phyloP scores from a whole-genome alignment of 2,888 invertebrate genomes.

The Hartigia nigra region DNA sequence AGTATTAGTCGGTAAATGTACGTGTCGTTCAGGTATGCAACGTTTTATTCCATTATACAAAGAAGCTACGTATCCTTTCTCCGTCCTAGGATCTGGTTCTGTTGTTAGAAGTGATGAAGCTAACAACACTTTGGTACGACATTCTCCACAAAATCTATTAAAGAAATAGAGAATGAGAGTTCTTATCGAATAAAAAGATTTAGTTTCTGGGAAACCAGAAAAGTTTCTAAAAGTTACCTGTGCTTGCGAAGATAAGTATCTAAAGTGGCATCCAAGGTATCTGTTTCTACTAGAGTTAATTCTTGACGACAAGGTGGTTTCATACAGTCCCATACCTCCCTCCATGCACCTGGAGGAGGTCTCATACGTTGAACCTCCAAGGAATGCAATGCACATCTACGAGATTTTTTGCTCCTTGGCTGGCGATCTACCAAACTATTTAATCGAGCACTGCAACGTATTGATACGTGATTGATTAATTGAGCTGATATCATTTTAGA shows the following conservation, averaged over 20 bases:
- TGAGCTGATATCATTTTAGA: not conserved
- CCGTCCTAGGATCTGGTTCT: constrained; percentile 84
- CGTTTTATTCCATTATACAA: constrained; percentile 88
- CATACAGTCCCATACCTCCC: constrained; percentile 89
- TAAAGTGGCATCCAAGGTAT: constrained; percentile 84
- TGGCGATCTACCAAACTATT: constrained; percentile 84
- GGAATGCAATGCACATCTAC: constrained; percentile 89
- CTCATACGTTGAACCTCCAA: constrained; percentile 86
- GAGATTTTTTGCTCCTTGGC: constrained; percentile 88
- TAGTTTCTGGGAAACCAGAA: not conserved
- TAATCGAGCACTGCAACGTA: constrained; percentile 73
- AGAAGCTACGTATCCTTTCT: constrained; percentile 89
- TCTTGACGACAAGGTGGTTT: constrained; percentile 82
- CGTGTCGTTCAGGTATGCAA: constrained; percentile 86
- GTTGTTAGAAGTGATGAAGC: constrained; percentile 90
- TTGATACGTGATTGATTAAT: constrained; percentile 14
- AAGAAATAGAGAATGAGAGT: constrained; percentile 15
- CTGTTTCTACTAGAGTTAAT: constrained; percentile 88
- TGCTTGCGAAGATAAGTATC: constrained; percentile 93
- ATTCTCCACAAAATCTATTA: constrained; percentile 86
- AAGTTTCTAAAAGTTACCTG: constrained; percentile 66
- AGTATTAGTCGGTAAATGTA: constrained; percentile 88
- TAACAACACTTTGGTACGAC: constrained; percentile 86
- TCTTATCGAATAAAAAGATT: not conserved
- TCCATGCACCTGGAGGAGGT: constrained; percentile 79